phyloP scores from a whole-genome alignment of 1,140 invertebrate species.

The Galendromus occidentalis region DNA sequence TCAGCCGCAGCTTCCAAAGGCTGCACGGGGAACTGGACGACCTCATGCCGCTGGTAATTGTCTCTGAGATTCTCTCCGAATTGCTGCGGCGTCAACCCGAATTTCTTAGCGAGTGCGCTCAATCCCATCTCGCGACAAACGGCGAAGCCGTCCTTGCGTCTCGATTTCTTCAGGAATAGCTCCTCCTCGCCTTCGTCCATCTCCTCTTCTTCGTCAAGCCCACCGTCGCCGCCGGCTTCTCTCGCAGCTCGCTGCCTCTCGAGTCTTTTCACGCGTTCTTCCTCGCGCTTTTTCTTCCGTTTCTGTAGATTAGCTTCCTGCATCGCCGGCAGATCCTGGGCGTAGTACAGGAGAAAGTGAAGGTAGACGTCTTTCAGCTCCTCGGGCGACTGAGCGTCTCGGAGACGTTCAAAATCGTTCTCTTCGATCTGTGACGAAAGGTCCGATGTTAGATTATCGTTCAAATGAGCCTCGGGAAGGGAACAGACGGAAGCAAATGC shows the following conservation, averaged over 20 bases:
- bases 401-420: conserved; percentile 21
- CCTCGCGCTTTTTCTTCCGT: conserved; percentile 21
- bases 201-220: conserved; percentile 33
- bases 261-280: conserved; percentile 6
- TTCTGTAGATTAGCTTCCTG: conserved; percentile 39
- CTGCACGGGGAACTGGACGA: conserved; percentile 66
- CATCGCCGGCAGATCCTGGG: conserved; percentile 62
- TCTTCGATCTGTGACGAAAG: conserved; percentile 15
- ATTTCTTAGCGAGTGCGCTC: conserved; percentile 58
- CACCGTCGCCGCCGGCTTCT: conserved; percentile 27
- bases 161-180: conserved; percentile 55
- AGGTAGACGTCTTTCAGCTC: conserved; percentile 78
- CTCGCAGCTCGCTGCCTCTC: conserved; percentile 25
- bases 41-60: conserved; percentile 90
- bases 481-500: too few relatives aligned
- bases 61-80: conserved; percentile 92
- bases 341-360: conserved; percentile 82
- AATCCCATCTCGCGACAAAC: conserved; percentile 63
- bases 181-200: conserved; percentile 36
- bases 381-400: conserved; percentile 60
- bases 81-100: conserved; percentile 83
- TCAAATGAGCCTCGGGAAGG: too few relatives aligned
- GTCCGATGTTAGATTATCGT: too few relatives aligned
- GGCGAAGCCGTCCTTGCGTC: conserved; percentile 61
- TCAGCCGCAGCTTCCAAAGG: conserved; percentile 58